Percentiles rank a stretch among this genome's conserved stretches.
Conservation (phyloP, 2,888 invertebrate genomes). For the Hylaea fasciaria region DNA sequence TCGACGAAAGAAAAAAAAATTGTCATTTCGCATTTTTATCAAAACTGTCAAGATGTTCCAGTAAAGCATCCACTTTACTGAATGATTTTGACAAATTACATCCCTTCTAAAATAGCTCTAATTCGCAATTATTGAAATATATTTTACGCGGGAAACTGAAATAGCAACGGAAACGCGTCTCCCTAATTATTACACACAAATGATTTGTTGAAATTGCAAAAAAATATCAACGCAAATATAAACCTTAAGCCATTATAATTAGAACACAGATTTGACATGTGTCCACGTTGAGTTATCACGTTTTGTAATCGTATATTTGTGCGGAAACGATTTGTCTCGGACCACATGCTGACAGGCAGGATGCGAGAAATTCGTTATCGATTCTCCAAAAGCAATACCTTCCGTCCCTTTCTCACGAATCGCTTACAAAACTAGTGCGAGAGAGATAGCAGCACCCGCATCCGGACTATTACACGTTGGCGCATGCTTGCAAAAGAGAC, state of each 20-base stretch:
- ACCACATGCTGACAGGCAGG: constrained; percentile 80
- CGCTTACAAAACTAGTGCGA: constrained; percentile 32
- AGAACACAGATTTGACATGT: background rate
- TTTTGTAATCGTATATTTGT: constrained; percentile 37
- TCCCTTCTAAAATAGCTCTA: background rate
- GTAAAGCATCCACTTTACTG: no score
- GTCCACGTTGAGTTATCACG: constrained; percentile 17
- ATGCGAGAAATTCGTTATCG: constrained; percentile 78
- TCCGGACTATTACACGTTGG: constrained; percentile 40
- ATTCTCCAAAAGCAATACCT: constrained; percentile 66
- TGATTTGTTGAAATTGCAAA: constrained; percentile 39
- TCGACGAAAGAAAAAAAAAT: no score
- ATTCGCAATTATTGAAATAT: constrained; percentile 62
- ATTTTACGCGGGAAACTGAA: constrained; percentile 77
- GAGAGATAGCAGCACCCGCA: constrained; percentile 56
- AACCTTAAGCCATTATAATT: constrained; percentile 25
- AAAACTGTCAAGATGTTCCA: no score
- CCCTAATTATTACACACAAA: constrained; percentile 63
- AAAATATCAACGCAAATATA: constrained; percentile 23
- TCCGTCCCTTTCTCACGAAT: constrained; percentile 45
- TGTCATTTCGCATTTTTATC: no score
- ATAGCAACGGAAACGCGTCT: constrained; percentile 72
- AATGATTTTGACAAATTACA: background rate
- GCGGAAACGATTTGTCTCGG: constrained; percentile 82
- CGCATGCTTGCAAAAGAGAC: constrained; percentile 57